Evolutionary conservation across 1,140 invertebrate species (phyloP), one percentile per base, ranked within the genome.

Genomic region (Magallana gigas): DNA sequence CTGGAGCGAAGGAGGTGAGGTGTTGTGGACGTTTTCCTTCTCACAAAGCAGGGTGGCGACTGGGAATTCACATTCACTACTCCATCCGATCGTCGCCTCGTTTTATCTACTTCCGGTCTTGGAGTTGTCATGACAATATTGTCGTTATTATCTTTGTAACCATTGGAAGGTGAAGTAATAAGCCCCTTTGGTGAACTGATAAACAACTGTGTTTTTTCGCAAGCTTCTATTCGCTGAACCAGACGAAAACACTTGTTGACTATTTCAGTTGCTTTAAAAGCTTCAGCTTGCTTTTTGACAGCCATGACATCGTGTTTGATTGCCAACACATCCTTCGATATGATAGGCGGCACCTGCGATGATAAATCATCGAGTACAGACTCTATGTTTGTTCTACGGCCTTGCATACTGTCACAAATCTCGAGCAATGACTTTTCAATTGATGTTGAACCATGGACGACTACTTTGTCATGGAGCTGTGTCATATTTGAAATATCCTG

Each of bases 221-320:
- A 89, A 0, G 83, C 84, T 48, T 89, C 88, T 14, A 89, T 85
- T 58, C 88, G 85, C 48, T 86, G 83, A 57, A 89, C 23, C 0
- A 89, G 80, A 57, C 88, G 83, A 59, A 86, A 71, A 58, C 81
- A 68, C 71, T 85, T 85, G 5, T 83, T 48, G 9, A 80, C 23
- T 9, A 89, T 83, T 16, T 87, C 86, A 16, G 81, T 87, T 36
- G 87, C 23, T 59, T 83, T 87, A 11, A 57, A 29, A 18, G 68
- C 18, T 71, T 89, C 88, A 56, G 88, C 88, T 76, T 89, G 88
- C 59, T 85, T 87, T 64, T 89, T 89, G 1, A 89, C 36, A 0
- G 85, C 57, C 56, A 80, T 71, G 8, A 83, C 83, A 36, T 89
- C 85, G 14, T 86, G 83, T 56, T 71, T 68, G n/a, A 89, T 60